phyloP scores from a whole-genome alignment of 1,140 invertebrate species.

The Muscidifurax raptorellus region DNA sequence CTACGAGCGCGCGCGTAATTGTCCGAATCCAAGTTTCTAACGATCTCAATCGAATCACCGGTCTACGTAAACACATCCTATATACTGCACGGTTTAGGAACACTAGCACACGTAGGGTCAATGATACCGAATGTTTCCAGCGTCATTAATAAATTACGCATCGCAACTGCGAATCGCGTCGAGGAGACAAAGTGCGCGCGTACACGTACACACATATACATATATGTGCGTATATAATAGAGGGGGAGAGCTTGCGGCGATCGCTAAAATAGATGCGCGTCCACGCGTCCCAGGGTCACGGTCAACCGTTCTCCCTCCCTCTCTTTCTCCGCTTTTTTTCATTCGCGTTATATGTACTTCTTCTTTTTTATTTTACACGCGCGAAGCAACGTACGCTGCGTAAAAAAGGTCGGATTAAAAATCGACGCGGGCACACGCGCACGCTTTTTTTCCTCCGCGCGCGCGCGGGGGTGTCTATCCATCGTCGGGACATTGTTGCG shows the following conservation, averaged over 20 bases:
- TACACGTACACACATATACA: not conserved
- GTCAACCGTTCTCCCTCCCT: conserved; percentile 15
- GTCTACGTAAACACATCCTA: too few species aligned
- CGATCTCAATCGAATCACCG: too few species aligned
- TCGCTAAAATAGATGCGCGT: conserved; percentile 22
- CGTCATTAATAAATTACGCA: not conserved
- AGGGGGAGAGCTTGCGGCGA: not conserved
- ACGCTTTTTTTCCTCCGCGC: not conserved
- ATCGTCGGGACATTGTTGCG: not conserved
- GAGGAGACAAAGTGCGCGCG: not conserved
- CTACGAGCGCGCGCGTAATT: too few species aligned
- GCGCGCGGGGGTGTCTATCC: not conserved
- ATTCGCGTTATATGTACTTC: not conserved
- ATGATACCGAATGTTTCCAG: conserved; percentile 11
- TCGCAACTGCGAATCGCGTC: not conserved
- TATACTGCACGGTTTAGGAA: too few species aligned
- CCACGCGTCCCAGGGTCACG: conserved; percentile 27
- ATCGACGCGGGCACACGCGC: not conserved
- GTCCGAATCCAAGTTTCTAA: too few species aligned
- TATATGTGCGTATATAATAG: not conserved
- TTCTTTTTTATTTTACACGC: conserved; percentile 2
- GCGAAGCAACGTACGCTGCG: not conserved
- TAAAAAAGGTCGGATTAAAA: conserved; percentile 20
- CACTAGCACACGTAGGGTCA: not conserved
- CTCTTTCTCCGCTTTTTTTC: not conserved